These are phyloP conservation scores for Cephonodes hylas DNA, from an alignment of 2,888 invertebrate species.

Conservation along the genomic window DNA sequence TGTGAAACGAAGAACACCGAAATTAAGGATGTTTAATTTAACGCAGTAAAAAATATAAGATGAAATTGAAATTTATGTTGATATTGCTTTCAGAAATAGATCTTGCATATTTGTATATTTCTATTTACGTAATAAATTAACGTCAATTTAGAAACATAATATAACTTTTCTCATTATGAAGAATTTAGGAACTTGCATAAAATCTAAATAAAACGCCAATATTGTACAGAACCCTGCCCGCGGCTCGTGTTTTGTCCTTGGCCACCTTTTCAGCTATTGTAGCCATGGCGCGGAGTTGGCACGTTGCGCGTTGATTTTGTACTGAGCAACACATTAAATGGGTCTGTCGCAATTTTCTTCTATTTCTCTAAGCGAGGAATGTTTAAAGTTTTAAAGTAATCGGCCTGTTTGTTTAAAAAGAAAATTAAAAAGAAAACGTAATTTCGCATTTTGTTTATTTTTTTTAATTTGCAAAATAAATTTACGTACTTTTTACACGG, in stretches of 20 bases:
- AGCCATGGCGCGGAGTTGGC: constrained; percentile 36
- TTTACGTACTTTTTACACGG: too few species aligned
- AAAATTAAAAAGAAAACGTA: neutral
- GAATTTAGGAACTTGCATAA: neutral
- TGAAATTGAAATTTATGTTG: too few species aligned
- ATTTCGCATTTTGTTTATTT: neutral
- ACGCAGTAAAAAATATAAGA: too few species aligned
- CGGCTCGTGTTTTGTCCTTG: neutral
- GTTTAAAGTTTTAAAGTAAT: constrained; percentile 9
- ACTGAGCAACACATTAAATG: constrained; percentile 41
- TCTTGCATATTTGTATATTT: too few species aligned
- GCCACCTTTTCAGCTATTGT: constrained; percentile 30
- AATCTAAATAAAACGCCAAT: neutral
- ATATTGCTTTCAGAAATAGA: too few species aligned
- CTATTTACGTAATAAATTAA: too few species aligned
- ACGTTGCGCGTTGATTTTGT: constrained; percentile 45
- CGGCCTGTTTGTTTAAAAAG: neutral
- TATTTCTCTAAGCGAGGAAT: constrained; percentile 12
- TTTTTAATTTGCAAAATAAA: too few species aligned
- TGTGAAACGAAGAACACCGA: too few species aligned
- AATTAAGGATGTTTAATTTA: too few species aligned
- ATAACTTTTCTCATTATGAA: too few species aligned
- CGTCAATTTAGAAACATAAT: too few species aligned
- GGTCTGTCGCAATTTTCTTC: constrained; percentile 21
- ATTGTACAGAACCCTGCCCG: neutral